These are phyloP conservation scores for Glyptemys insculpta DNA, from an alignment of 2,797 vertebrate species.

Conservation along the genomic window DNA sequence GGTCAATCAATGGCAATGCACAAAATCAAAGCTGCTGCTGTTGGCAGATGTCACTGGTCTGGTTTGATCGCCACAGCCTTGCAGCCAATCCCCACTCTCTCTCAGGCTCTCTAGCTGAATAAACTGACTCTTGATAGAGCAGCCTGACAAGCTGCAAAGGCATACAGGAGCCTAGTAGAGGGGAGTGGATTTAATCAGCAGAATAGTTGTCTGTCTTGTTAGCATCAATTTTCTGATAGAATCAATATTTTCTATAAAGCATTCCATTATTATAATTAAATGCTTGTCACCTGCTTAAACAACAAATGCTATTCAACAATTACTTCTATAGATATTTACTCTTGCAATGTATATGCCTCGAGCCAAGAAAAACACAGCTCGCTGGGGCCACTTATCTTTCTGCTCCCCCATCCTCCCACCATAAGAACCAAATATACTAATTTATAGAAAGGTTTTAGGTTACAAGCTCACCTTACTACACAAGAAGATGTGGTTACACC, in stretches of 20 bases:
- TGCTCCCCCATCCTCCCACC: not conserved
- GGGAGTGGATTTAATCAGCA: not conserved
- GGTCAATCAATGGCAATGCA: not conserved
- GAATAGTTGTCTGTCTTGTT: not conserved
- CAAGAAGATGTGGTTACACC: constrained; percentile 33
- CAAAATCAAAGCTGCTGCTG: constrained; percentile 42
- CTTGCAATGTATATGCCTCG: not conserved
- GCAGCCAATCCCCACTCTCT: not conserved
- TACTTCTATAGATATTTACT: constrained; percentile 35
- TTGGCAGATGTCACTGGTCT: not conserved
- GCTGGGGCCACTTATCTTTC: not conserved
- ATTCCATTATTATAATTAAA: constrained; percentile 12
- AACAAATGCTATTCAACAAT: constrained; percentile 47
- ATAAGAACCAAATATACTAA: not conserved
- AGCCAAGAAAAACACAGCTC: not conserved
- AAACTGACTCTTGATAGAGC: not conserved
- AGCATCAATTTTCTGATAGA: not conserved
- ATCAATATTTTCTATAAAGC: constrained; percentile 43
- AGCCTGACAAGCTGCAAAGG: not conserved
- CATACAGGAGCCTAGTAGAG: not conserved
- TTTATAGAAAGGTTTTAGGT: constrained; percentile 44
- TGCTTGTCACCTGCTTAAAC: constrained; percentile 33
- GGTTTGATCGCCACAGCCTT: not conserved
- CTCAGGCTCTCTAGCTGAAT: not conserved
- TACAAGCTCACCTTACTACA: constrained; percentile 40